Evolutionary conservation across 2,113 vertebrate genomes (phyloP).

Genomic region (Ovibos moschatus): DNA sequence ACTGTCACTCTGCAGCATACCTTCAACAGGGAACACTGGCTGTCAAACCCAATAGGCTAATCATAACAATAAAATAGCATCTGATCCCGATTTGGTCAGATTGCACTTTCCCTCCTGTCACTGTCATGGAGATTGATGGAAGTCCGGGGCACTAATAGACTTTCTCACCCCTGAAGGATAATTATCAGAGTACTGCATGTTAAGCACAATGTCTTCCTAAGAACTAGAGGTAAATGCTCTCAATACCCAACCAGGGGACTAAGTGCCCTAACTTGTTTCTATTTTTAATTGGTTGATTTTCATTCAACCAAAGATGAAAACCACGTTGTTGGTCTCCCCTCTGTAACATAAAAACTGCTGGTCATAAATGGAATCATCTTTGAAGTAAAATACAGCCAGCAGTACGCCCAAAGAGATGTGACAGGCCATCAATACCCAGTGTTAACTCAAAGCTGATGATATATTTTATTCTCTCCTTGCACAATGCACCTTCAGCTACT

Average conservation of each 20-base stretch:
- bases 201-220: neutral
- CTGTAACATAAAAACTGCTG: neutral
- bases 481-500: neutral
- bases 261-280: neutral
- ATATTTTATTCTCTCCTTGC: neutral
- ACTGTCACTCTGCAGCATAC: neutral
- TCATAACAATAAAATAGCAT: conserved; percentile 20
- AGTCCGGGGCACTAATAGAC: neutral
- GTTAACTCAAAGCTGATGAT: neutral
- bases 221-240: neutral
- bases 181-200: neutral
- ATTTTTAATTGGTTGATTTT: conserved; percentile 15
- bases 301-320: neutral
- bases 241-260: neutral
- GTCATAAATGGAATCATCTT: neutral
- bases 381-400: neutral
- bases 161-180: conserved; percentile 11
- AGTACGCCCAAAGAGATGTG: neutral
- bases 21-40: neutral
- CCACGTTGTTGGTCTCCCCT: neutral
- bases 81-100: neutral
- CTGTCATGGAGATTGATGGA: neutral
- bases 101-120: neutral
- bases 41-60: conserved; percentile 22
- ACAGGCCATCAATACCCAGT: neutral